Evolutionary conservation across 2,113 vertebrate genomes (phyloP).

Genomic region (Donacobius atricapilla): DNA sequence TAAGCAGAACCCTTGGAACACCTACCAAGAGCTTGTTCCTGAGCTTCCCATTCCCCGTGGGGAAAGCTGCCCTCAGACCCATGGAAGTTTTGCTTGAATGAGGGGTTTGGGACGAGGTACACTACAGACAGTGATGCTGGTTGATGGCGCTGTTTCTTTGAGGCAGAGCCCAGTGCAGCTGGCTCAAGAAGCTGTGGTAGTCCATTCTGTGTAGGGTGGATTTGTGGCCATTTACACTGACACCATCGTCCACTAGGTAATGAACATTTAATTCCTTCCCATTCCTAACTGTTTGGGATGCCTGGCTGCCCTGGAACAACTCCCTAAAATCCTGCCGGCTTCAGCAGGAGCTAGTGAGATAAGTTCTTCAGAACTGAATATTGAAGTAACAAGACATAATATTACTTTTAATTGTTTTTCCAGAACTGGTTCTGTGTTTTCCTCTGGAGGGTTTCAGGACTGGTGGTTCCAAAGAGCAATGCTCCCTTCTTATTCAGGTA

Average conservation of each 20-base stretch:
- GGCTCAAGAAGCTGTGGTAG: fast-evolving
- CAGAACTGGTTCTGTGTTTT: background rate
- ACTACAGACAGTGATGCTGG: fast-evolving
- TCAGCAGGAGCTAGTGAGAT: background rate
- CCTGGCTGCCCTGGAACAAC: background rate
- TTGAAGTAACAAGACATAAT: background rate
- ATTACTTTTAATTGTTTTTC: background rate
- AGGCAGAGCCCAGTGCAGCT: background rate
- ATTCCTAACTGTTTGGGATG: background rate
- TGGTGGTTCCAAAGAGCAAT: background rate
- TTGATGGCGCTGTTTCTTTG: background rate
- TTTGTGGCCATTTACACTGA: background rate
- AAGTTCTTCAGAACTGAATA: background rate
- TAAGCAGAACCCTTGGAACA: fast-evolving
- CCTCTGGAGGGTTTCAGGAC: background rate
- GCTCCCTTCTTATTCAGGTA: background rate
- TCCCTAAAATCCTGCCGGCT: background rate
- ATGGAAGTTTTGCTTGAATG: background rate
- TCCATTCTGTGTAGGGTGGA: background rate
- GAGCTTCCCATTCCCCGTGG: background rate
- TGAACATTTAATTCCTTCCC: background rate
- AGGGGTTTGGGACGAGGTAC: background rate
- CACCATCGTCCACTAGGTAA: background rate
- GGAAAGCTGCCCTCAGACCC: background rate
- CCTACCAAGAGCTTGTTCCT: background rate